A percentile compares a stretch with the other conserved stretches of the same genome.
Evolutionary conservation across 1,140 invertebrate genomes (phyloP).

Genomic region (Euglossa dilemma): DNA sequence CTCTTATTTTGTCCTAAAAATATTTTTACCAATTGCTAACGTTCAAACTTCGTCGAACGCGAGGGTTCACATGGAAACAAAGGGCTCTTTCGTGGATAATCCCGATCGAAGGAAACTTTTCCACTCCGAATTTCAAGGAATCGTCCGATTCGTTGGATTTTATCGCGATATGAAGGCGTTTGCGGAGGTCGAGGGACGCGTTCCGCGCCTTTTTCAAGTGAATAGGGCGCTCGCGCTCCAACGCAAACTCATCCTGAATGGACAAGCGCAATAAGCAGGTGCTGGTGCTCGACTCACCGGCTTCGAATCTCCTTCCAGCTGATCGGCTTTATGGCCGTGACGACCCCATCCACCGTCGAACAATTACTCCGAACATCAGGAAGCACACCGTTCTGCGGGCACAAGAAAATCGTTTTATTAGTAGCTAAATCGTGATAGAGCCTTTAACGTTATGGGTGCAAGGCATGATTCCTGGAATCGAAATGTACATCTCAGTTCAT

Average conservation of each 20-base stretch:
- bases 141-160: not conserved
- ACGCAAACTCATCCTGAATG: conserved; percentile 49
- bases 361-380: conserved; percentile 77
- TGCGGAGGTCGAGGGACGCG: not conserved
- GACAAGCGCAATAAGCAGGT: conserved; percentile 68
- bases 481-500: not conserved
- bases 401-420: conserved; percentile 58
- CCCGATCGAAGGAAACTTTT: not conserved
- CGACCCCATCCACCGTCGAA: conserved; percentile 79
- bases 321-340: conserved; percentile 79
- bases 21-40: no score
- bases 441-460: not conserved
- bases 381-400: conserved; percentile 74
- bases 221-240: conserved; percentile 3
- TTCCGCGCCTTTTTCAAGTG: not conserved
- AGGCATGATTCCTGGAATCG: not conserved
- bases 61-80: no score
- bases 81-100: no score
- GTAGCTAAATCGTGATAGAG: not conserved
- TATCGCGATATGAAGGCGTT: not conserved
- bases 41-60: no score
- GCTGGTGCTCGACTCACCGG: conserved; percentile 75
- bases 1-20: not conserved
- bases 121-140: not conserved
- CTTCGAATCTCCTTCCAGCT: conserved; percentile 78